Percentiles rank a stretch among this genome's conserved stretches.
These are phyloP conservation scores for Leptinotarsa juncta DNA, from an alignment of 2,888 invertebrate species.

Conservation along the genomic window DNA sequence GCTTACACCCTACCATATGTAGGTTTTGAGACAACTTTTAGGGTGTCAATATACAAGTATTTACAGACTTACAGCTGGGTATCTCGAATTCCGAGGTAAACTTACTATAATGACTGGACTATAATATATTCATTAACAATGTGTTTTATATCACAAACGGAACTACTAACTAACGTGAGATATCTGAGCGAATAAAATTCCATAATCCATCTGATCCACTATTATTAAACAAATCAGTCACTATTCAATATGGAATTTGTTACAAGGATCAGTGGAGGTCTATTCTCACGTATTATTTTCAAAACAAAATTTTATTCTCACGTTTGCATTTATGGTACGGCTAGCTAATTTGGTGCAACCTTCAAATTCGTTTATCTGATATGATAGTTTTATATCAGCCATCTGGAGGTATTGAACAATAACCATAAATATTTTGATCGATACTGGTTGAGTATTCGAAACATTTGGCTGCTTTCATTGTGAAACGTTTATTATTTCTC, in stretches of 20 bases:
- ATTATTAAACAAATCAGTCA: not conserved
- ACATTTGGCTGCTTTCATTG: slow-evolving; percentile 19
- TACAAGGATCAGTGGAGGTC: not conserved
- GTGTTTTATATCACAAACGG: too few species aligned
- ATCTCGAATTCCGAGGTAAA: too few species aligned
- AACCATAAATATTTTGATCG: not conserved
- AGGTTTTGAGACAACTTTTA: too few species aligned
- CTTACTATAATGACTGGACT: too few species aligned
- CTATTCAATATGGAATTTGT: not conserved
- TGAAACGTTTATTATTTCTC: slow-evolving; percentile 32
- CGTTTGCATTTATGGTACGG: not conserved
- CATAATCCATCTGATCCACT: not conserved
- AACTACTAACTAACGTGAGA: too few species aligned
- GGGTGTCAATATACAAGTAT: too few species aligned
- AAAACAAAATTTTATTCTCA: not conserved
- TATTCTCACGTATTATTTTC: not conserved
- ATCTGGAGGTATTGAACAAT: not conserved
- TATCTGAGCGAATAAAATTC: not conserved
- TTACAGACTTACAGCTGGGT: too few species aligned
- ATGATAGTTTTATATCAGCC: not conserved
- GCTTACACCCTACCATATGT: too few species aligned
- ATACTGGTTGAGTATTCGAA: not conserved
- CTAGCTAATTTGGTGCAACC: not conserved
- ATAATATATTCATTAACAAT: too few species aligned
- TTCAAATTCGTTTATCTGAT: not conserved